Evolutionary conservation across 2,797 vertebrate genomes (phyloP).

Genomic region (Microcaecilia unicolor): DNA sequence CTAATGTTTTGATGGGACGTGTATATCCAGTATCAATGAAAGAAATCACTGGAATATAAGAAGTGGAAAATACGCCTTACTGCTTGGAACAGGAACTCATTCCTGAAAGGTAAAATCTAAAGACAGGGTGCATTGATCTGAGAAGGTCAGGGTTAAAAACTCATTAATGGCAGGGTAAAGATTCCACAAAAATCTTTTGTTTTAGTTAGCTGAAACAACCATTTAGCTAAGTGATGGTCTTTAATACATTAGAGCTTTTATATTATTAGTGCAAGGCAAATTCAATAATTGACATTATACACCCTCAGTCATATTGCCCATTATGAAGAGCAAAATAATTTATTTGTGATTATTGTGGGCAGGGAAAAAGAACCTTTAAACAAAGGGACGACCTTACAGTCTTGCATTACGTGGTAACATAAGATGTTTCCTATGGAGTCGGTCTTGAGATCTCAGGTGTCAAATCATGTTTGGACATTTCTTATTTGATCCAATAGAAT

Average conservation of each 20-base stretch:
- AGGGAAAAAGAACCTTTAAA: too few relatives aligned
- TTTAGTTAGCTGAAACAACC: conserved; percentile 44
- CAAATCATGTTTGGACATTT: too few relatives aligned
- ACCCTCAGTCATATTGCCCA: too few relatives aligned
- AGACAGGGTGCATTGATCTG: conserved; percentile 50
- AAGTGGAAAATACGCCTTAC: conserved; percentile 49
- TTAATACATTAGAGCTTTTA: conserved; percentile 34
- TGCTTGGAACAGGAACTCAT: conserved; percentile 49
- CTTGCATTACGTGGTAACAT: too few relatives aligned
- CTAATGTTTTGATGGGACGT: conserved; percentile 50
- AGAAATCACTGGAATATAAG: conserved; percentile 47
- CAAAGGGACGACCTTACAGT: too few relatives aligned
- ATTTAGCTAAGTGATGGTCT: conserved; percentile 44
- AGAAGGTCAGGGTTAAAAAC: conserved; percentile 52
- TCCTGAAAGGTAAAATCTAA: conserved; percentile 53
- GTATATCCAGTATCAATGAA: conserved; percentile 40
- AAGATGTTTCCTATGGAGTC: too few relatives aligned
- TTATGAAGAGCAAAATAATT: too few relatives aligned
- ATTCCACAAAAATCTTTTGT: conserved; percentile 38
- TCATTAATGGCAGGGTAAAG: conserved; percentile 53
- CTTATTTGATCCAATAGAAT: too few relatives aligned
- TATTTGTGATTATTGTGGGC: too few relatives aligned
- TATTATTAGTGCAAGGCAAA: conserved; percentile 17
- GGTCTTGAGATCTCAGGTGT: too few relatives aligned
- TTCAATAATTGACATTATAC: conserved; percentile 21